Evolutionary conservation across 2,797 vertebrate species (phyloP), one percentile per base, ranked within the genome.

Genomic region (Lithobates sylvaticus): DNA sequence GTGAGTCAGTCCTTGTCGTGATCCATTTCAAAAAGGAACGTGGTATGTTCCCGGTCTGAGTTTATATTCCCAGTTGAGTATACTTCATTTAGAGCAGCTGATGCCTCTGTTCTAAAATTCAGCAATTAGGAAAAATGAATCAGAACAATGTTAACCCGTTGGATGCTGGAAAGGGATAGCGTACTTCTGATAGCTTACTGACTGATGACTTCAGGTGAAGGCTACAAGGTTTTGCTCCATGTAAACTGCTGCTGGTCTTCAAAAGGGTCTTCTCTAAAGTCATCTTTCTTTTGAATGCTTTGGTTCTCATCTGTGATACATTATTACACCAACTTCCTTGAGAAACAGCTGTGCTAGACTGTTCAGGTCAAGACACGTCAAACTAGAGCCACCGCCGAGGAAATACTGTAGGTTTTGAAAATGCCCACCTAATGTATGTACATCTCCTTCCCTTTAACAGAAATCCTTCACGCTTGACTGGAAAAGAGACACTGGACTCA

Each of bases 1-100:
- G 76, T 84, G 86, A 87, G 70, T 87, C 86, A 87, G 76, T 65
- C 64, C 64, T 84, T 36, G 81, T 84, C 76, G 86, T 87, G 86
- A 87, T 87, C 47, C 61, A 54, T 84, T 74, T 78, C 9, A 79
- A 74, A 83, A 34, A 83, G 73, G 77, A 77, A 44, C 58, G 74
- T 42, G 64, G 61, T 76, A 21, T 72, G 68, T 84, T 84, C 81
- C 76, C 39, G 34, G 36, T 80, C 58, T 78, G 34, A 87, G 76
- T 54, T 74, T 78, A 23, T 79, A 78, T 83, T 87, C 81, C 69
- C 81, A 78, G 58, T 72, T 34, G 70, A 34, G 70, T 58, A 32
- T 74, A 69, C 70, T 82, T 87, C 65, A 74, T 87, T 83, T 79
- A 68, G 86, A 87, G 69, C 81, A 87, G 73, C 86, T 87, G 76